Base-by-base conservation (phyloP, 1,140 invertebrate species). In the Drosophila ficusphila region DNA sequence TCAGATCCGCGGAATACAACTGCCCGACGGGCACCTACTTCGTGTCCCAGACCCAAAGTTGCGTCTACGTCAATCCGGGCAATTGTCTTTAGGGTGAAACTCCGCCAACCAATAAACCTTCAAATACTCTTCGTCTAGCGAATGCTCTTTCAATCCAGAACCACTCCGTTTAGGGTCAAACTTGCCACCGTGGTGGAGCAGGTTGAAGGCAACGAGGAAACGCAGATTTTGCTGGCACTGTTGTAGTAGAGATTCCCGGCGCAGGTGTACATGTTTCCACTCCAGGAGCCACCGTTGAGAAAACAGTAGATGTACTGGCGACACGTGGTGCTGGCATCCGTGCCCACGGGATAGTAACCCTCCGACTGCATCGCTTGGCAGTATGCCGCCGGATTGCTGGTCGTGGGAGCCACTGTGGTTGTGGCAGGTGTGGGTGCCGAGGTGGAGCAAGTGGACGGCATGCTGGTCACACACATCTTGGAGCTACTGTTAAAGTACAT, bases 251-350 rank as follows among this genome's bases (percentile, higher is more conserved):
- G 38, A 16, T 27, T 33, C n/a, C 76, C 79, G 1, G 79, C 64
- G 38, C 79, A 83, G 12, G 48, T 27, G 41, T 90, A 85, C 42
- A 61, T 19, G 5, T 74, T 47, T 2, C 89, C 89, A n/a, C 7
- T 31, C 89, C 89, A 90, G 3, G 7, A 18, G 29, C 74, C 70
- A 11, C 41, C 71, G 4, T 52, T 38, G 3, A 72, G 19, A 5
- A 54, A 85, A 27, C 89, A 90, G 4, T 76, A 18, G 41, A 90
- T 60, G 27, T 90, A 90, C 61, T 88, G 76, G 6, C 49, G 72
- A 39, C 89, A 90, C 2, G 89, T 86, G 31, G 61, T 90, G 27
- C 47, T 65, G 8, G 69, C 25, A 42, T 75, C 68, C n/a, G 70
- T 60, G n/a, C 83, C 89, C 3, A 79, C 68, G 1, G 78, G 41